phyloP scores from a whole-genome alignment of 2,888 invertebrate genomes.

The Phyto melanocephala region DNA sequence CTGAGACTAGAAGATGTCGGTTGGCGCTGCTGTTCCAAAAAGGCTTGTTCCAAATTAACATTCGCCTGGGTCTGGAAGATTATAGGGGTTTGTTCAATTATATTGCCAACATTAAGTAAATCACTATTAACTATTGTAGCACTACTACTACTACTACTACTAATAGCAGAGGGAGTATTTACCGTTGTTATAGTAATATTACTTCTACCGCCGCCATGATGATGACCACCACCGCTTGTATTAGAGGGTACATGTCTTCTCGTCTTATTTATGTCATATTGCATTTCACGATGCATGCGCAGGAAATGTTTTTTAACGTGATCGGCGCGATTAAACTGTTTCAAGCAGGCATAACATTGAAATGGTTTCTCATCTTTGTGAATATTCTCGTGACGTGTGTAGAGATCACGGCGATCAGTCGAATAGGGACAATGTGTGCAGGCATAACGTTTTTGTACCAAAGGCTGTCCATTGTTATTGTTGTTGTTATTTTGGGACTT shows the following conservation, averaged over 20 bases:
- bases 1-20: constrained; percentile 78
- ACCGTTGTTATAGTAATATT: constrained; percentile 76
- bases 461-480: constrained; percentile 73
- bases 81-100: constrained; percentile 73
- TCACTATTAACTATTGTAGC: constrained; percentile 49
- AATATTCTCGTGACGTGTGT: constrained; percentile 94
- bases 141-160: constrained; percentile 36
- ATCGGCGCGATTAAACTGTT: constrained; percentile 95
- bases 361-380: constrained; percentile 96
- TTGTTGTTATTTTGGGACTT: constrained; percentile 67
- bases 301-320: constrained; percentile 96
- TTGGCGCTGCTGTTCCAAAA: constrained; percentile 76
- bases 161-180: constrained; percentile 55
- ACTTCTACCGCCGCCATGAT: constrained; percentile 81
- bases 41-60: constrained; percentile 75
- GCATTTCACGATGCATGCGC: constrained; percentile 93
- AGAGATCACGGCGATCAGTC: constrained; percentile 93
- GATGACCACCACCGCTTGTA: constrained; percentile 76
- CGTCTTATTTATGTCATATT: constrained; percentile 91
- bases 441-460: constrained; percentile 86
- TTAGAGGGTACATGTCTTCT: constrained; percentile 80
- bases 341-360: constrained; percentile 94
- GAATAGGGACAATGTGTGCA: constrained; percentile 94
- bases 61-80: constrained; percentile 72
- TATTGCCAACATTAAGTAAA: constrained; percentile 74